Conservation (phyloP, 1,140 invertebrate genomes). For the Drosophila nebulosa region DNA sequence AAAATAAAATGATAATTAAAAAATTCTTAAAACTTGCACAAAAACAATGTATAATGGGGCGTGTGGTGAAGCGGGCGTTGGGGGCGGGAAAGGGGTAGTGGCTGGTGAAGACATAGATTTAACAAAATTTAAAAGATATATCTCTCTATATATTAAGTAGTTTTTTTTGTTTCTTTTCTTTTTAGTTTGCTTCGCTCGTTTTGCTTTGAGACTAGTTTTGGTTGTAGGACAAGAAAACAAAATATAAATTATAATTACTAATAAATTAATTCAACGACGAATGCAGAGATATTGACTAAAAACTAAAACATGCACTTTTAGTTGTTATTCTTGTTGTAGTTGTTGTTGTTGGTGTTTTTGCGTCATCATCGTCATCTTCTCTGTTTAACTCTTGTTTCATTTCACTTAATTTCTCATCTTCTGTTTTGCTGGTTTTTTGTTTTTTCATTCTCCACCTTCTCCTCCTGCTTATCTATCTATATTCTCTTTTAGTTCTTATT, state of each 20-base stretch:
- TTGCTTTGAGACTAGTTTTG: slow-evolving; percentile 66
- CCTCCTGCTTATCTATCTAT: background rate
- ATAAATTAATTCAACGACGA: slow-evolving; percentile 25
- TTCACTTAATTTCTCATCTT: background rate
- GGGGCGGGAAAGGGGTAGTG: too few relatives aligned
- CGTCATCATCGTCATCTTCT: background rate
- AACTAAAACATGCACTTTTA: background rate
- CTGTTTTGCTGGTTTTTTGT: background rate
- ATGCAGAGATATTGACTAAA: slow-evolving; percentile 8
- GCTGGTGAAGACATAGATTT: background rate
- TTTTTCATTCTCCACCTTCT: slow-evolving; percentile 1
- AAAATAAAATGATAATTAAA: slow-evolving; percentile 42
- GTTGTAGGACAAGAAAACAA: slow-evolving; percentile 17
- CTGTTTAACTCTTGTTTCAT: background rate
- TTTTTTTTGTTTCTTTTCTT: slow-evolving; percentile 9
- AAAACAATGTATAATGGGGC: slow-evolving; percentile 11
- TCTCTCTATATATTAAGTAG: slow-evolving; percentile 45
- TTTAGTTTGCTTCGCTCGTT: background rate
- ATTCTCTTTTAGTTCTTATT: slow-evolving; percentile 12
- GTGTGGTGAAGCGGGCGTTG: background rate
- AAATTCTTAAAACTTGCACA: background rate
- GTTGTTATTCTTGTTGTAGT: slow-evolving; percentile 24
- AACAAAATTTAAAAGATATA: slow-evolving; percentile 8
- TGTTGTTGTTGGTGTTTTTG: slow-evolving; percentile 9
- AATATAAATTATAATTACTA: slow-evolving; percentile 6